Base-by-base conservation (phyloP, 2,113 vertebrate genomes). In the Plecotus auritus region DNA sequence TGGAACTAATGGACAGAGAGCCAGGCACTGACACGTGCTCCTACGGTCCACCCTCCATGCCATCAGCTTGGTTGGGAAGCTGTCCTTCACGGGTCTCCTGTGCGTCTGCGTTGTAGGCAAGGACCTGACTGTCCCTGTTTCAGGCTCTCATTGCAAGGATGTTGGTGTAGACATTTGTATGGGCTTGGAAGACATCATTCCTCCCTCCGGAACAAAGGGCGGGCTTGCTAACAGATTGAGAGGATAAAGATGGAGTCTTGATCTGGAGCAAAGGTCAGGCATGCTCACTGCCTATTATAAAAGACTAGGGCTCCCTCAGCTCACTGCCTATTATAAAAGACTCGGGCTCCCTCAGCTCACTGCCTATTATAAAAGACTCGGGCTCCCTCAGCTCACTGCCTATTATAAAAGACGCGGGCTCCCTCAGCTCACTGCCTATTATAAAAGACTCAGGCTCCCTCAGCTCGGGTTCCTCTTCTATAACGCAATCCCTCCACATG, bases 401-500 rank as follows among this genome's bases (percentile, higher is more conserved):
- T 12, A 32, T 11, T 10, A 69, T 32, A 64, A 64, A 64, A 64
- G 67, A 86, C 16, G 17, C 42, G 3, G 28, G 32, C 30, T 72
- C 45, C 45, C 45, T 47, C 2, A 47, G 45, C 10, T 47, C 45
- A 47, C 45, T 54, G 51, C 14, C 51, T 59, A 23, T 59, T 23
- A 59, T 59, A 66, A 67, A 67, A 67, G 64, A n/a, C 13, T 30
- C 64, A 1, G 28, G 30, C 20, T 80, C 56, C 84, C 23, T 54
- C 16, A 80, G 32, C 8, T 20, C 17, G 35, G 45, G 20, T 32
- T 56, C 35, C 59, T 45, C 54, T 51, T 51, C 37, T 2, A 4
- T 4, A n/a, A 22, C 5, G 2, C 18, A 77, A 12, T n/a, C 26
- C 12, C 47, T 93, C 45, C 37, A 3, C 0, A 2, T 22, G 3